phyloP scores from a whole-genome alignment of 2,888 invertebrate genomes.

The Polydrusus cervinus region DNA sequence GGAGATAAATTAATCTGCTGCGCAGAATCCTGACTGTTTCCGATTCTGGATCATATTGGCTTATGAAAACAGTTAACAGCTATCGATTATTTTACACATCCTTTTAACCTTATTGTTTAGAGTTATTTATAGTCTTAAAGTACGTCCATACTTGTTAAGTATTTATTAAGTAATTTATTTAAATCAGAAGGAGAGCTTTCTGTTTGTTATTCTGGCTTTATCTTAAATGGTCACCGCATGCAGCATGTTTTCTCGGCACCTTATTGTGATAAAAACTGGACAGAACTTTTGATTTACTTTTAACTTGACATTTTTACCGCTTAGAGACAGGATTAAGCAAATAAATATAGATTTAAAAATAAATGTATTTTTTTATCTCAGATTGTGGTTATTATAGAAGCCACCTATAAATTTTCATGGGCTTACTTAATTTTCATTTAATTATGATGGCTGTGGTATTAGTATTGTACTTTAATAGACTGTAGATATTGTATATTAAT shows the following conservation, averaged over 20 bases:
- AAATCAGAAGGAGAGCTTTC: conserved; percentile 5
- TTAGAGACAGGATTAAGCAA: conserved; percentile 16
- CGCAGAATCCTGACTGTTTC: too few relatives aligned
- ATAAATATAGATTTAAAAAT: conserved; percentile 24
- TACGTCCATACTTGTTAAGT: too few relatives aligned
- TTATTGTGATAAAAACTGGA: conserved; percentile 15
- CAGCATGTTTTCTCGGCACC: conserved; percentile 19
- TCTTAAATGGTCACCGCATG: conserved; percentile 5
- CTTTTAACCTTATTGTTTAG: too few relatives aligned
- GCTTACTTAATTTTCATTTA: conserved; percentile 13
- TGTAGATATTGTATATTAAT: conserved; percentile 9
- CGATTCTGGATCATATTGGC: too few relatives aligned
- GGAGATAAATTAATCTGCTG: too few relatives aligned
- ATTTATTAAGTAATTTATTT: too few relatives aligned
- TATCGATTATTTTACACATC: too few relatives aligned
- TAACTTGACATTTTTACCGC: conserved; percentile 15
- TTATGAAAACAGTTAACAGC: too few relatives aligned
- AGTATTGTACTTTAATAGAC: conserved; percentile 12
- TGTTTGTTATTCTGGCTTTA: conserved; percentile 2
- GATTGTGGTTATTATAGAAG: conserved; percentile 22
- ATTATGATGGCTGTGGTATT: conserved; percentile 5
- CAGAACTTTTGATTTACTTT: conserved; percentile 32
- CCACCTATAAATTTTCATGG: conserved; percentile 19
- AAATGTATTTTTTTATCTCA: conserved; percentile 5
- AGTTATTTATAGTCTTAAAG: too few relatives aligned